These are phyloP conservation scores for Allobates femoralis DNA, from an alignment of 2,797 vertebrate genomes.

Conservation along the genomic window DNA sequence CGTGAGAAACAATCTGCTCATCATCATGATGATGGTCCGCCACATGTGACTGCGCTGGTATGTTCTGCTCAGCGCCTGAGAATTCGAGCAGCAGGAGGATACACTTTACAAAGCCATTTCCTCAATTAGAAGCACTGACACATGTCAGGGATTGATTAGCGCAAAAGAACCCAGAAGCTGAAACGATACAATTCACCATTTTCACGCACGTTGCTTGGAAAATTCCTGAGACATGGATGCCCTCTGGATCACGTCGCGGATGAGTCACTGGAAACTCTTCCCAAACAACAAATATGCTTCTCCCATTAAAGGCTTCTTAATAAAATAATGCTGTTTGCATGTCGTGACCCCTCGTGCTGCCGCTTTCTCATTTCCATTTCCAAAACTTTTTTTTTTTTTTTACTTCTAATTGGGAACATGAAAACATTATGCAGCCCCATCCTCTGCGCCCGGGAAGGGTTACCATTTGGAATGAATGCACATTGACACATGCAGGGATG, in stretches of 20 bases:
- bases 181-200: slow-evolving; percentile 16
- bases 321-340: slow-evolving; percentile 44
- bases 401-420: slow-evolving; percentile 43
- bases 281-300: slow-evolving; percentile 36
- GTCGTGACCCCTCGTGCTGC: slow-evolving; percentile 44
- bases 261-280: slow-evolving; percentile 43
- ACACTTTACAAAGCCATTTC: slow-evolving; percentile 39
- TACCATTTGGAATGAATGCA: not conserved
- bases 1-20: slow-evolving; percentile 47
- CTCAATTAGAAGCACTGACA: rapidly evolving
- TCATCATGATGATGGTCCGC: slow-evolving; percentile 13
- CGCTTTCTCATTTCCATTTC: slow-evolving; percentile 35
- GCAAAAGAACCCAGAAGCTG: not conserved
- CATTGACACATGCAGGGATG: not conserved
- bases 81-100: slow-evolving; percentile 40
- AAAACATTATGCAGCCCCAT: not conserved
- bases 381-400: not conserved
- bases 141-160: slow-evolving; percentile 21
- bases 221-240: slow-evolving; percentile 13
- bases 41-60: not conserved
- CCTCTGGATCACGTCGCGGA: slow-evolving; percentile 4
- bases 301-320: slow-evolving; percentile 50
- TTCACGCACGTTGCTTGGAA: slow-evolving; percentile 27
- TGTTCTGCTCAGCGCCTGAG: slow-evolving; percentile 29
- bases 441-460: not conserved